Evolutionary conservation across 2,888 invertebrate species (phyloP), one percentile per base, ranked within the genome.

Genomic region (Parnassius mnemosyne): DNA sequence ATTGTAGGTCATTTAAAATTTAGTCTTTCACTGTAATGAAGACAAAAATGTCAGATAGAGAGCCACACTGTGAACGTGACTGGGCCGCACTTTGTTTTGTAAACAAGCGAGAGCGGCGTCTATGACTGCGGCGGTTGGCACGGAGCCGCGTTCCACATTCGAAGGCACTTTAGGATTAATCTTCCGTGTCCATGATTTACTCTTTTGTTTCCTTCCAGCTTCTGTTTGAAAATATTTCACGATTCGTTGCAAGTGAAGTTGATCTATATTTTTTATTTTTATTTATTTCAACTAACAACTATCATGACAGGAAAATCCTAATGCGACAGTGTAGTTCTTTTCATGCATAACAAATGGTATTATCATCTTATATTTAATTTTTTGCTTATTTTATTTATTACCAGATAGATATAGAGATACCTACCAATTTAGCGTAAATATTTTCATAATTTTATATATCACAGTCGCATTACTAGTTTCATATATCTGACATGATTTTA

Each of bases 81-180:
- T 57, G 67, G 69, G 60, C 61, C 57, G 66, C 65, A 65, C 59
- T 66, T 63, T 60, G 62, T 60, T 58, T 66, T 63, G 70, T 70
- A 70, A 70, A 70, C 69, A 68, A 65, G 60, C 52, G 56, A 61
- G 61, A 60, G 65, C 58, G 61, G 63, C 62, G 61, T 61, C 57
- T 53, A 57, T 61, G 56, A 47, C 57, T 54, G 65, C 62, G 57
- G 59, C 61, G 34, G 56, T 62, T 66, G 66, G 66, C 66, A 64
- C 60, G 54, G 43, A 61, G 61, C 56, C 53, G 60, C 57, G 54
- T 53, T 59, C 62, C 59, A 55, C 60, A 53, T 56, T 34, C 50
- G 50, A 10, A 43, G 52, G 34, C 52, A 52, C 13, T 52, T 60
- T 43, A 43, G 52, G 49, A 49, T 60, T 56, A 54, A 56, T 63